A percentile compares a stretch with the other conserved stretches of the same genome.
Conservation (phyloP, 2,797 vertebrate genomes). For the Bufotes viridis region DNA sequence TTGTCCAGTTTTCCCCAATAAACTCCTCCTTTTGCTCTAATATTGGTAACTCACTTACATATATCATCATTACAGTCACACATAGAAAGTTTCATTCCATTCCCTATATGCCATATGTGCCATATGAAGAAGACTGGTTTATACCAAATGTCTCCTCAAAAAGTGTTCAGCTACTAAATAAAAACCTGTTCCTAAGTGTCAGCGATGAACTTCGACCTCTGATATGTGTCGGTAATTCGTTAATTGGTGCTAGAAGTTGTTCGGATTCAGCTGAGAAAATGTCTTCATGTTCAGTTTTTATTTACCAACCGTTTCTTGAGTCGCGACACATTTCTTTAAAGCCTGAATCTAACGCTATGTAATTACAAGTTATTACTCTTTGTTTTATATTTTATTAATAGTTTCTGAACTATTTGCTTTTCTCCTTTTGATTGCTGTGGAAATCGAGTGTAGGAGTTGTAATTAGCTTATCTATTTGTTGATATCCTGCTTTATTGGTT, state of each 20-base stretch:
- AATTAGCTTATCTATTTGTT: slow-evolving; percentile 55
- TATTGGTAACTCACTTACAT: no score
- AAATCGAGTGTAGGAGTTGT: slow-evolving; percentile 40
- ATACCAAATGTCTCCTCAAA: background rate
- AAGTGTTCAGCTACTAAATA: background rate
- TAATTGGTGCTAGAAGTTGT: background rate
- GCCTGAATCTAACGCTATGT: background rate
- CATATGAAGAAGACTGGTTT: background rate
- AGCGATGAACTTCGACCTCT: background rate
- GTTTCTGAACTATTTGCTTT: slow-evolving; percentile 38
- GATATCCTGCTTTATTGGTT: slow-evolving; percentile 43
- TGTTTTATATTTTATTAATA: slow-evolving; percentile 54
- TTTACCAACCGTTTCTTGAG: slow-evolving; percentile 22
- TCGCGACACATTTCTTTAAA: slow-evolving; percentile 18
- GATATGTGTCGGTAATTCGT: background rate
- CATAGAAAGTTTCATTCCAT: no score
- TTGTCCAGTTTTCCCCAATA: no score
- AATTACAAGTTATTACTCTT: slow-evolving; percentile 36
- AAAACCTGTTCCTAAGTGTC: background rate
- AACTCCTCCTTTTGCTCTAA: no score
- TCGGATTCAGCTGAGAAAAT: slow-evolving; percentile 1
- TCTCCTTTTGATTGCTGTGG: slow-evolving; percentile 30
- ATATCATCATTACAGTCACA: no score
- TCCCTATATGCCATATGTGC: no score
- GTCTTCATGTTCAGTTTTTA: background rate